Base-by-base conservation (phyloP, 2,113 vertebrate genomes). In the Lichenostomus cassidix region DNA sequence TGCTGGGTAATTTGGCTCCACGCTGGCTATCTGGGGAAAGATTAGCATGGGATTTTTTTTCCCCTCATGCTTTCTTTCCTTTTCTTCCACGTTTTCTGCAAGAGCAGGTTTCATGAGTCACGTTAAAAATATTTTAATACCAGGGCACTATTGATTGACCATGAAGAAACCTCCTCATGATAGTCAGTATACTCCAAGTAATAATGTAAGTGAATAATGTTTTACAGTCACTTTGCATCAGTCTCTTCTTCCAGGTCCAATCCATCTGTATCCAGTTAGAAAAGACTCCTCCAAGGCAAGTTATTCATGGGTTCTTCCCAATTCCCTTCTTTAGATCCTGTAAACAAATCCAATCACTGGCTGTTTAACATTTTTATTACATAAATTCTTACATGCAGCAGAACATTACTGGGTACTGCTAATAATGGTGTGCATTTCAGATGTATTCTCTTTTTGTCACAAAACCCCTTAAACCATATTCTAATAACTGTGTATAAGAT, bases 381-480 rank as follows among this genome's bases (percentile, higher is more conserved):
- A 92, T 93, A 93, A 92, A 88, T 93, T 89, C 79, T 70, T 93
- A 67, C 90, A 73, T 71, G 91, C 65, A 74, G 31, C 63, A 95
- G 80, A 92, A 84, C 60, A 59, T 97, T 96, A 92, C 91, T 55
- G 93, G 89, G 53, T 97, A 96, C 93, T 94, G 97, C 97, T 97
- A 97, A 96, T 96, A 97, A 97, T 80, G 94, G 94, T 89, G 92
- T 96, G 90, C 96, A 60, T 97, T 98, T 97, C 96, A 97, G 98
- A 98, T 97, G 79, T 95, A 89, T 97, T 98, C 90, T 89, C 87
- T 89, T 98, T 97, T 96, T 97, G 96, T 95, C 96, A 97, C 95
- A 98, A 97, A 97, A 49, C 95, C 96, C 97, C 97, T 95, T 95
- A 98, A 98, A 97, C 97, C 97, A 98, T 97, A 94, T 96, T 95